A percentile compares a stretch with the other conserved stretches of the same genome.
Conservation (phyloP, 2,797 vertebrate genomes). For the Sphaeramia orbicularis region DNA sequence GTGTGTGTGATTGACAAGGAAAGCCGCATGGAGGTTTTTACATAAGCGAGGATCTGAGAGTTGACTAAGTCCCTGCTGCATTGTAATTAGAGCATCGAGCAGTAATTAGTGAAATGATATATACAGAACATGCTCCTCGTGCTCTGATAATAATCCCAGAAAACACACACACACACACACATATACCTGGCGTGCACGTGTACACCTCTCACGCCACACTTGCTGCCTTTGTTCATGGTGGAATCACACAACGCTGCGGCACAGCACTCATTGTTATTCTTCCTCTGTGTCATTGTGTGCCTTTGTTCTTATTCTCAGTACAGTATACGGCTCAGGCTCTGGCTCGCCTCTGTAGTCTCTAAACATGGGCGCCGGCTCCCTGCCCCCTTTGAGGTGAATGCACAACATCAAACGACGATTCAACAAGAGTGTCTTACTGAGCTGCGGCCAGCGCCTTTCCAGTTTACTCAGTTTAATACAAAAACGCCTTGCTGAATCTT, state of each 20-base stretch:
- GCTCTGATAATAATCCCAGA: conserved; percentile 65
- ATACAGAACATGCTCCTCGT: conserved; percentile 63
- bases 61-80: conserved; percentile 63
- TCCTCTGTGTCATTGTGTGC: conserved; percentile 67
- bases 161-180: background rate
- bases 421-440: conserved; percentile 38
- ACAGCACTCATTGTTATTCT: conserved; percentile 77
- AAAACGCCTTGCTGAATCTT: conserved; percentile 24
- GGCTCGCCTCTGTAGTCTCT: conserved; percentile 45
- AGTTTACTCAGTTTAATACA: conserved; percentile 38
- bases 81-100: conserved; percentile 72
- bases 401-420: conserved; percentile 59
- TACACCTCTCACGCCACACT: conserved; percentile 25
- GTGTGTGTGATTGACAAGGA: too few relatives aligned
- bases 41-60: conserved; percentile 62
- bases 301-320: conserved; percentile 72
- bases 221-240: conserved; percentile 53
- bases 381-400: conserved; percentile 43
- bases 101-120: conserved; percentile 79
- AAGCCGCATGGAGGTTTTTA: too few relatives aligned
- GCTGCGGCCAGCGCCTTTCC: conserved; percentile 23
- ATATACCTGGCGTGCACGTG: conserved; percentile 19
- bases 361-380: conserved; percentile 28
- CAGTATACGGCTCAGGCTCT: conserved; percentile 52
- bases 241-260: conserved; percentile 68